Evolutionary conservation across 2,888 invertebrate species (phyloP), one percentile per base, ranked within the genome.

Genomic region (Temnothorax ravouxi): DNA sequence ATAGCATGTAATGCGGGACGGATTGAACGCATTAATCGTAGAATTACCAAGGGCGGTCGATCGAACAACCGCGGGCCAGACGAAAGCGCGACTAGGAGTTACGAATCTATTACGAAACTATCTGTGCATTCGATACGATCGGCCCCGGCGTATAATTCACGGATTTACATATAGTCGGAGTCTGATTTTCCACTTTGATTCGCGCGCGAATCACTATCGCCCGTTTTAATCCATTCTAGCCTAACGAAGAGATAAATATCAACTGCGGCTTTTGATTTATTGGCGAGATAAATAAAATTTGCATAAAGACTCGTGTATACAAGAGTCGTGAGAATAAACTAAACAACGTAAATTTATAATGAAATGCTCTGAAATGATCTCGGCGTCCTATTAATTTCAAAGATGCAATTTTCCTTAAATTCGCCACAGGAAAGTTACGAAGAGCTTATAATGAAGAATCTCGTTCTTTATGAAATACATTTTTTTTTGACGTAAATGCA

Each of bases 61-160:
- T 80, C 72, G 79, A 59, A 62, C 79, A 71, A 71, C 56, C 79
- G 72, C 79, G 56, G 41, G 59, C 79, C 72, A 47, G 79, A 80
- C 79, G 79, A 80, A 80, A 80, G 72, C 79, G 72, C 72, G 72
- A 80, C 72, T 80, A 80, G 72, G 59, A 80, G 79, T 72, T 80
- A 80, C 79, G 71, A 80, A 80, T 80, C 79, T 80, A 80, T 80
- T 80, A 80, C 79, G 79, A 80, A 80, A 80, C 79, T 80, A 80
- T 80, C 79, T 72, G 72, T 50, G 72, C 72, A 59, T 72, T 72
- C 79, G 79, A 80, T 80, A 80, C 79, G 72, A 80, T 80, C 79
- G 44, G 59, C 8, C 44, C 64, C 71, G 79, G 38, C 79, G 59
- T 80, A 80, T 80, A 80, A 80, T 80, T 80, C 79, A 80, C 72